Conservation (phyloP, 2,888 invertebrate genomes). For the Latrodectus hesperus region DNA sequence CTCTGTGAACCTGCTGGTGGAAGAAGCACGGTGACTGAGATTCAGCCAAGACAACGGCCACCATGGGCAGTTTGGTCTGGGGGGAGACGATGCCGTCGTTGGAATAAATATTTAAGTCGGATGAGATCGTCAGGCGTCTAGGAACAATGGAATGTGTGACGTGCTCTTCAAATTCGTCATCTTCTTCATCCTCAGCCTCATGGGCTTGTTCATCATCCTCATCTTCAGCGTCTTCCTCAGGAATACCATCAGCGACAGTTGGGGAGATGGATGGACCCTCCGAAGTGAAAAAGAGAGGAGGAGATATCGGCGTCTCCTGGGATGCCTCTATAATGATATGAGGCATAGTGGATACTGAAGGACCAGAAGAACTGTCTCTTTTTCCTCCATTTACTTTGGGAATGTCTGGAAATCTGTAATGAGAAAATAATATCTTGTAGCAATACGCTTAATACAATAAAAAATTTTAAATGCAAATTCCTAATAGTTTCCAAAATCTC, state of each 20-base stretch:
- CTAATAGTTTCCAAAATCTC: too few relatives aligned
- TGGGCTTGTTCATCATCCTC: conserved; percentile 39
- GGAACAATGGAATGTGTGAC: conserved; percentile 52
- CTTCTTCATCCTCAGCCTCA: conserved; percentile 37
- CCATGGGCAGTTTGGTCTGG: conserved; percentile 34
- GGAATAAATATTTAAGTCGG: conserved; percentile 50
- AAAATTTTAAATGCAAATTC: too few relatives aligned
- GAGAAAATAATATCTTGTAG: neutral
- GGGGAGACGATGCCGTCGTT: conserved; percentile 59
- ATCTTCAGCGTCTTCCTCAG: conserved; percentile 47
- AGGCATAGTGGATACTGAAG: conserved; percentile 64
- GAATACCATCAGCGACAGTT: conserved; percentile 22
- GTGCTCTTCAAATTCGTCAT: conserved; percentile 44
- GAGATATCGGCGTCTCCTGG: conserved; percentile 35
- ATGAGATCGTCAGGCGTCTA: conserved; percentile 50
- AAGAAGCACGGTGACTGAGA: conserved; percentile 40
- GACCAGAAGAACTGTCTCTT: conserved; percentile 52
- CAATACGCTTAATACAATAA: too few relatives aligned
- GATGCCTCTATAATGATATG: conserved; percentile 71
- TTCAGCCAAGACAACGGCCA: conserved; percentile 40
- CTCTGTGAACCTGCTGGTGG: conserved; percentile 46
- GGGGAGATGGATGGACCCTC: conserved; percentile 36
- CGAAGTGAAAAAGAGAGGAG: conserved; percentile 44
- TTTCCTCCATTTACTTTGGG: conserved; percentile 57
- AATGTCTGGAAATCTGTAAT: conserved; percentile 55